Conservation (phyloP, 1,140 invertebrate genomes). For the Mactra quadrangularis region DNA sequence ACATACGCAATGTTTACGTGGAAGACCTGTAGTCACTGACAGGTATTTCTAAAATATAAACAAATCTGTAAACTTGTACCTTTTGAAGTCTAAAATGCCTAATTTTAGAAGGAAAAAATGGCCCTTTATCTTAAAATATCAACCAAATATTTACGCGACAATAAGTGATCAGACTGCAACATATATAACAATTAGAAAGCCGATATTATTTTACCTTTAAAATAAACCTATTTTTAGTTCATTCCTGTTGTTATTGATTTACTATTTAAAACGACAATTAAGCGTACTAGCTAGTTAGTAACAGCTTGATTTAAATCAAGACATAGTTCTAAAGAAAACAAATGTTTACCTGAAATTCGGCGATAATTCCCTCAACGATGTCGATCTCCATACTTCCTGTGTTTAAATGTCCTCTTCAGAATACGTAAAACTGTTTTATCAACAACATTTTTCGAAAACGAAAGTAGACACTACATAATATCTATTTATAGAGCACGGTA, state of each 20-base stretch:
- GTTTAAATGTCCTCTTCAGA: too few relatives aligned
- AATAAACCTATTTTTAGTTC: too few relatives aligned
- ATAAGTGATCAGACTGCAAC: background rate
- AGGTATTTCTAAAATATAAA: background rate
- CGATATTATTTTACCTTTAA: background rate
- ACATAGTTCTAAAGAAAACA: background rate
- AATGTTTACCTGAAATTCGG: conserved; percentile 11
- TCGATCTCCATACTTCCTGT: background rate
- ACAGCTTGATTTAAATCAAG: background rate
- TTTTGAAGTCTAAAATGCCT: background rate
- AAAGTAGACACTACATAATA: too few relatives aligned
- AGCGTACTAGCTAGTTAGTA: background rate
- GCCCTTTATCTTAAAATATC: background rate
- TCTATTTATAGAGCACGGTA: too few relatives aligned
- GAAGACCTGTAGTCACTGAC: background rate
- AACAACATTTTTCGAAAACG: too few relatives aligned
- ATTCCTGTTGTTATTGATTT: too few relatives aligned
- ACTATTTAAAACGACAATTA: background rate
- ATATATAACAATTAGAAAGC: background rate
- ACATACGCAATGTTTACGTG: too few relatives aligned
- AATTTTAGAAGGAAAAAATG: background rate
- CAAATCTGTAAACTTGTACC: too few relatives aligned
- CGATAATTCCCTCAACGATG: conserved; percentile 15
- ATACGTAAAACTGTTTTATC: too few relatives aligned
- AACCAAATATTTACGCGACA: background rate